Base-by-base conservation (phyloP, 2,797 vertebrate species). In the Epinephelus coioides region DNA sequence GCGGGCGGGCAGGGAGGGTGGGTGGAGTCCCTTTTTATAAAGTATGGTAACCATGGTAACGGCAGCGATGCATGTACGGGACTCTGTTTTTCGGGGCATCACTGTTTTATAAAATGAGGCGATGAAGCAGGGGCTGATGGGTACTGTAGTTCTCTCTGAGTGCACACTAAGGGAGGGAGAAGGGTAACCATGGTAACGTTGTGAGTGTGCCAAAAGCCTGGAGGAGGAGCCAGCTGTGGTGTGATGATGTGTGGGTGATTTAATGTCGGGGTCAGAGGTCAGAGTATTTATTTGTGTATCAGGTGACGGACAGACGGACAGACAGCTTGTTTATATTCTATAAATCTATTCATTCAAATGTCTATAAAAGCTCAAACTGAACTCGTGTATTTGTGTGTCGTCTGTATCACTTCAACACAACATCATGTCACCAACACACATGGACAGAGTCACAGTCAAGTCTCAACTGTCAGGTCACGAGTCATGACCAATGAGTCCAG, bases 281-380 rank as follows among this genome's bases (percentile, higher is more conserved):
- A 91, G 76, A 93, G 92, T 93, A 95, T 95, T 96, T 95, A 96
- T 95, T 95, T 88, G 83, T 92, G 86, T 78, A 90, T 85, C 76
- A 73, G 79, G 79, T 85, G 86, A 82, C 1, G 49, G 61, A 79
- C 14, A 72, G 55, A 83, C 67, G 47, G 53, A 57, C 25, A 77
- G 82, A 84, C 34, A 85, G 84, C 83, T 85, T 93, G 92, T 95
- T 94, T 95, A 94, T 95, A 95, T 91, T 88, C 65, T 84, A 86
- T 66, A 81, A 87, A 86, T 91, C 91, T 92, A 90, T 88, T 81
- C 86, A 92, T 82, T 89, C 83, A 91, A 91, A 94, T 83, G 85
- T 94, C 89, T 95, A 92, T 92, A 89, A 94, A 94, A 89, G 18
- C 77, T 90, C 6, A 44, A 81, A 59, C 40, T 18, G 0, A 56